phyloP scores from a whole-genome alignment of 2,113 vertebrate genomes.

The Anser cygnoides region DNA sequence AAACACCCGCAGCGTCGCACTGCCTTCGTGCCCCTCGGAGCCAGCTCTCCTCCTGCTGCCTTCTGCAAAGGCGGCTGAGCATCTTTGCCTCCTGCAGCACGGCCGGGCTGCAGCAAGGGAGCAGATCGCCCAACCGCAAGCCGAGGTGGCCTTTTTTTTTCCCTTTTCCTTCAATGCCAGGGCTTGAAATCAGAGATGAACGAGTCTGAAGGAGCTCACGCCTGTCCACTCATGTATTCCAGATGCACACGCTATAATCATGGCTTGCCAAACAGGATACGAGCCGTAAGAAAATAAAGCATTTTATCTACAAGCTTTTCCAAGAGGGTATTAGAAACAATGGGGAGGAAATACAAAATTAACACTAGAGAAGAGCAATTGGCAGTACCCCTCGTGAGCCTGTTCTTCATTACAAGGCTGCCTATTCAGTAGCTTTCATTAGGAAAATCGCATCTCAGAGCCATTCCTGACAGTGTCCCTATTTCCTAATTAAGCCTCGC shows the following conservation, averaged over 20 bases:
- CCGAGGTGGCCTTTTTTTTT: background rate
- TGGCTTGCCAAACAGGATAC: conserved; percentile 60
- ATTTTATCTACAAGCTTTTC: conserved; percentile 62
- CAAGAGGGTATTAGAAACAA: conserved; percentile 64
- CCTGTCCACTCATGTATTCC: conserved; percentile 55
- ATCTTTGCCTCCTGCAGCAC: background rate
- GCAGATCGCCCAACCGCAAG: accelerated
- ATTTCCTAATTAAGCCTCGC: conserved; percentile 66
- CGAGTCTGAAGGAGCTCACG: conserved; percentile 18
- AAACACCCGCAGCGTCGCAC: accelerated
- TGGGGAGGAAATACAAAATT: conserved; percentile 69
- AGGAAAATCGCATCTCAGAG: conserved; percentile 49
- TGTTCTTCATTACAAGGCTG: conserved; percentile 45
- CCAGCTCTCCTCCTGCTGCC: background rate
- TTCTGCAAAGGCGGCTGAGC: background rate
- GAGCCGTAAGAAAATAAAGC: conserved; percentile 23
- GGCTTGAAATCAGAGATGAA: conserved; percentile 45
- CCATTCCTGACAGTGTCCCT: conserved; percentile 52
- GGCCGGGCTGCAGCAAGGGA: accelerated
- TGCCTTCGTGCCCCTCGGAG: accelerated
- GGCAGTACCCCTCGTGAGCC: conserved; percentile 34
- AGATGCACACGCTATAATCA: conserved; percentile 17
- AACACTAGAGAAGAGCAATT: conserved; percentile 64
- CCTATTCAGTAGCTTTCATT: conserved; percentile 65
- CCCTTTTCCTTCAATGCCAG: background rate